A percentile compares a stretch with the other conserved stretches of the same genome.
These are phyloP conservation scores for Galemys pyrenaicus DNA, from an alignment of 2,113 vertebrate species.

Conservation along the genomic window DNA sequence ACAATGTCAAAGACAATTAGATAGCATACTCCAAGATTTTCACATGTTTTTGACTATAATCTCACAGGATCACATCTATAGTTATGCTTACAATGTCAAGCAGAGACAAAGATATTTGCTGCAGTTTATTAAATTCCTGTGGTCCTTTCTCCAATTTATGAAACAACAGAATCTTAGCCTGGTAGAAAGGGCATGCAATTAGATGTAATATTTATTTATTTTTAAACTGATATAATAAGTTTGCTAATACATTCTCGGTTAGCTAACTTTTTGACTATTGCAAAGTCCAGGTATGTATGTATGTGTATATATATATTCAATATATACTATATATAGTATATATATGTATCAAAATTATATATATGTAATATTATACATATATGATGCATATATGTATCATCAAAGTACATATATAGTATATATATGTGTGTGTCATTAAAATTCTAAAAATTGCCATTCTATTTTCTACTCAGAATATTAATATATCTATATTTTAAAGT, in stretches of 20 bases:
- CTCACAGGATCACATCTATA: background rate
- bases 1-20: background rate
- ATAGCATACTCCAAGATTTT: background rate
- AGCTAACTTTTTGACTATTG: background rate
- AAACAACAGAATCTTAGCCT: background rate
- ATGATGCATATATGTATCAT: no score
- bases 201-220: background rate
- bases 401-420: no score
- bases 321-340: no score
- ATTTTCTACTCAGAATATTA: background rate
- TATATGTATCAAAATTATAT: no score
- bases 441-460: background rate
- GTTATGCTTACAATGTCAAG: background rate
- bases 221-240: background rate
- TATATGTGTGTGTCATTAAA: background rate
- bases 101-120: background rate
- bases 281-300: background rate
- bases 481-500: background rate
- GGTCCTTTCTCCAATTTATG: background rate
- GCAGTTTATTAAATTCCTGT: background rate
- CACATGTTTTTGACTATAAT: background rate
- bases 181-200: background rate
- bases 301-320: no score
- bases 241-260: background rate
- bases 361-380: no score